These are phyloP conservation scores for Harpagoxenus sublaevis DNA, from an alignment of 2,888 invertebrate genomes.

Conservation along the genomic window DNA sequence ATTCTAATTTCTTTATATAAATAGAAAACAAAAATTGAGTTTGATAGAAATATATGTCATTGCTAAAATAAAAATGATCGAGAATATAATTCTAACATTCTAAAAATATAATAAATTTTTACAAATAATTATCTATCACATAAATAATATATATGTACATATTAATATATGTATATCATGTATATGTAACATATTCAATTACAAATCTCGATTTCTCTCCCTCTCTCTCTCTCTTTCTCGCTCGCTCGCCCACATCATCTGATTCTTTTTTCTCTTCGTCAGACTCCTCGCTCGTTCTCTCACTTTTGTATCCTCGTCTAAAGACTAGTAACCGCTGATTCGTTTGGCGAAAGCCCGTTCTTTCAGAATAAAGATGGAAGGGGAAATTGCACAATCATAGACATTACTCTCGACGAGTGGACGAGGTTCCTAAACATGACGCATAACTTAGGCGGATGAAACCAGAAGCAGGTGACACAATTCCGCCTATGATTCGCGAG, in stretches of 20 bases:
- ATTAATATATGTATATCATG: background rate
- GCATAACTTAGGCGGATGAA: conserved; percentile 62
- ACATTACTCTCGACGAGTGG: conserved; percentile 73
- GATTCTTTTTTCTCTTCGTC: conserved; percentile 2
- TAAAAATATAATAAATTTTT: background rate
- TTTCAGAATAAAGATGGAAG: conserved; percentile 60
- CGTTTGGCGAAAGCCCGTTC: conserved; percentile 74
- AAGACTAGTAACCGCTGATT: conserved; percentile 62
- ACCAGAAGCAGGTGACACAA: conserved; percentile 69
- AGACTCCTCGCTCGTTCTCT: background rate
- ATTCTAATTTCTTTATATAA: background rate
- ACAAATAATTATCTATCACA: background rate
- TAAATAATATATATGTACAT: background rate
- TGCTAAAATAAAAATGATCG: background rate
- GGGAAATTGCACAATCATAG: conserved; percentile 79
- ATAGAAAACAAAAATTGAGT: background rate
- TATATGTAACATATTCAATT: background rate
- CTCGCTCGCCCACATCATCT: background rate
- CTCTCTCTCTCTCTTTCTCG: conserved; percentile 16
- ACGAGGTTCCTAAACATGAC: conserved; percentile 71
- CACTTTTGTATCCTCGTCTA: conserved; percentile 39
- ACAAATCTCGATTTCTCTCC: too few relatives aligned
- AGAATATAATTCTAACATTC: background rate
- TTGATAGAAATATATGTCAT: background rate
- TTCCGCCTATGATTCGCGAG: conserved; percentile 49